Evolutionary conservation across 1,140 invertebrate species (phyloP), one percentile per base, ranked within the genome.

Genomic region (Anastrepha ludens): DNA sequence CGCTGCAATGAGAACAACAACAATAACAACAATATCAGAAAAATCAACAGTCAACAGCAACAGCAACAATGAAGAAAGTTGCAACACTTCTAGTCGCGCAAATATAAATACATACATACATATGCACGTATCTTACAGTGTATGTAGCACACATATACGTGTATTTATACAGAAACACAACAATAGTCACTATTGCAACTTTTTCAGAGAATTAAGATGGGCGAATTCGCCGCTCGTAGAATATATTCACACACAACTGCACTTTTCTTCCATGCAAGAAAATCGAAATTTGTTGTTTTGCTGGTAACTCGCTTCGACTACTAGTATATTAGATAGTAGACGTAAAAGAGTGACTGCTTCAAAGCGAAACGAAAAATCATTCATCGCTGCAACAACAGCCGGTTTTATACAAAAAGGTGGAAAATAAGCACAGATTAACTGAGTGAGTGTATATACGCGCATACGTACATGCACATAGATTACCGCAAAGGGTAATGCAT

Each of bases 1-100:
- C 87, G 88, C 88, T 86, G 85, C 44, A 87, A 50, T 74, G 58
- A 50, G 7, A 88, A 62, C 20, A 88, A 60, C 44, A 86, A 58
- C 85, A 85, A n/a, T 5, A 87, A 59, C 15, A 87, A 55, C 74
- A 85, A 85, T 7, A 85, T 20, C 20, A 20, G 5, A n/a, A 85
- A 85, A 70, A 70, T 29, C 86, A 59, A 39, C 60, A 86, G 65
- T 55, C 62, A 67, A 62, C 41, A 86, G 20, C 86, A 86, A 9
- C 86, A 86, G 64, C 86, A 86, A 86, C 86, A 62, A 86, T 44
- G 64, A 86, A 62, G 41, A 64, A 86, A 86, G 59, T 64, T 50
- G 64, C 60, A 81, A 81, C 74, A 81, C 74, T 81, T 81, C 74
- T 81, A 81, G n/a, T 41, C 67, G 39, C 67, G 67, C 74, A 47